Evolutionary conservation across 1,140 invertebrate species (phyloP).

Genomic region (Camponotus vicinus): DNA sequence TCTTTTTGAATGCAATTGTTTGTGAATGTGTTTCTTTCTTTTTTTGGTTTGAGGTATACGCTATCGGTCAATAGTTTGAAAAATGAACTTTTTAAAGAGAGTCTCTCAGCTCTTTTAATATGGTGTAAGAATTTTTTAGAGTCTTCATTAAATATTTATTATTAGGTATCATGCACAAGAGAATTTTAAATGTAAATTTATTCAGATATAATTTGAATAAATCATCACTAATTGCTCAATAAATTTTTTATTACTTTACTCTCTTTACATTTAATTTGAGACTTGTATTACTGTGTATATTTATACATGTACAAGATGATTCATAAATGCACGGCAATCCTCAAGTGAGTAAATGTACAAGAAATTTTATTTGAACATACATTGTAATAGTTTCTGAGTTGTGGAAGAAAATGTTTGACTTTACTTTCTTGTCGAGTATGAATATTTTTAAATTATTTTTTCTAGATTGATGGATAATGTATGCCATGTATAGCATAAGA

Average conservation of each 20-base stretch:
- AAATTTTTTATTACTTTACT: not conserved
- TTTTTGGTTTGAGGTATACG: not conserved
- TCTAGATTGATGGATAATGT: too few relatives aligned
- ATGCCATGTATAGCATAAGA: too few relatives aligned
- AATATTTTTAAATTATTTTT: too few relatives aligned
- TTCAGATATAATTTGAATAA: not conserved
- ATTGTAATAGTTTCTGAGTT: too few relatives aligned
- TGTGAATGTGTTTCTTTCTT: slow-evolving; percentile 44
- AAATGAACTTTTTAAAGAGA: not conserved
- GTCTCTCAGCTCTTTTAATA: not conserved
- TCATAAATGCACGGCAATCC: too few relatives aligned
- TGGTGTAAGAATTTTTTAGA: not conserved
- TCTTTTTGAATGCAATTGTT: slow-evolving; percentile 46
- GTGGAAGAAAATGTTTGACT: too few relatives aligned
- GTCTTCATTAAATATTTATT: not conserved
- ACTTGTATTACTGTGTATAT: too few relatives aligned
- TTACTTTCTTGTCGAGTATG: too few relatives aligned
- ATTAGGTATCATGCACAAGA: not conserved
- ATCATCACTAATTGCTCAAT: not conserved
- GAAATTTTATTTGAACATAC: too few relatives aligned
- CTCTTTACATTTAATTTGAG: too few relatives aligned
- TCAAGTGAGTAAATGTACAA: too few relatives aligned
- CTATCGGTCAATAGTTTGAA: slow-evolving; percentile 23
- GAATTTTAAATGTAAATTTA: slow-evolving; percentile 11
- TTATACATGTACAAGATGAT: too few relatives aligned